A percentile compares a stretch with the other conserved stretches of the same genome.
Conservation (phyloP, 2,113 vertebrate genomes). For the Crocuta crocuta region DNA sequence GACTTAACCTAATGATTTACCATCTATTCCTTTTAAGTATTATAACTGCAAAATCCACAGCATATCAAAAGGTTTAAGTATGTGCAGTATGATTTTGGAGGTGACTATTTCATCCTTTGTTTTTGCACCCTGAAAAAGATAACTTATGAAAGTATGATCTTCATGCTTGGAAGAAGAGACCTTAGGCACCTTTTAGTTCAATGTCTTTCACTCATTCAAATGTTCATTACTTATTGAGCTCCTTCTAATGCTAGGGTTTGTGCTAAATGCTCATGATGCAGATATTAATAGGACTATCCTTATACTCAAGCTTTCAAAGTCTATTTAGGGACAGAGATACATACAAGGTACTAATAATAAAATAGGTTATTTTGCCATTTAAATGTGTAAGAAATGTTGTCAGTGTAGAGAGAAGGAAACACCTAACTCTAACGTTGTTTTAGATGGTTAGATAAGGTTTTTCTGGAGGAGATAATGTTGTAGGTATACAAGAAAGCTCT, state of each 20-base stretch:
- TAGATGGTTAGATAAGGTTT: background rate
- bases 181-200: background rate
- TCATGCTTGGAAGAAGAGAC: background rate
- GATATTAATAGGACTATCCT: background rate
- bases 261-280: background rate
- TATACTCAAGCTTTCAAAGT: background rate
- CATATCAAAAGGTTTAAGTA: background rate
- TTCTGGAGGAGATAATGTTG: background rate
- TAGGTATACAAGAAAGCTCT: background rate
- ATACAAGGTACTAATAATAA: background rate
- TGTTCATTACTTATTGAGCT: background rate
- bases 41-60: conserved; percentile 30
- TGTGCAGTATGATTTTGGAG: background rate
- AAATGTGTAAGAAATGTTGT: background rate
- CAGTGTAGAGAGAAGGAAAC: background rate
- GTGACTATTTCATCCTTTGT: background rate
- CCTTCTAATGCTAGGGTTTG: background rate
- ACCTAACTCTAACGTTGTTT: background rate
- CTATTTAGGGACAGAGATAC: background rate
- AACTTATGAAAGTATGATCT: background rate
- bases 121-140: conserved; percentile 10
- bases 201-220: background rate
- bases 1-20: conserved; percentile 55
- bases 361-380: background rate
- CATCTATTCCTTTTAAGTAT: conserved; percentile 48